Percentiles rank a stretch among this genome's conserved stretches.
Evolutionary conservation across 2,888 invertebrate genomes (phyloP).

Genomic region (Agrochola litura): DNA sequence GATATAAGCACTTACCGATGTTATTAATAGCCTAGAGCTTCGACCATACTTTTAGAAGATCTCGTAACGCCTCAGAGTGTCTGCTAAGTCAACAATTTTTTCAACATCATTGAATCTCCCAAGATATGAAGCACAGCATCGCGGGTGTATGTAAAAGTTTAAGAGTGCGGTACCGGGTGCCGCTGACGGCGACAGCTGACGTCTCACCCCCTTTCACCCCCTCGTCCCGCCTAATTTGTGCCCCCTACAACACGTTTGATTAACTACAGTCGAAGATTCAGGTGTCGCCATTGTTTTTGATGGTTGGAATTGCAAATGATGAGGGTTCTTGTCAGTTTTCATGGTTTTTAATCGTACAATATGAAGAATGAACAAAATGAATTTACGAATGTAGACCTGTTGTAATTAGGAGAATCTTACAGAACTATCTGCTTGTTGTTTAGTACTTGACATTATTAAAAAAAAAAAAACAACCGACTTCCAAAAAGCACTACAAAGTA

Average conservation of each 20-base stretch:
- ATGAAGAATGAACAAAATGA: not conserved
- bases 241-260: conserved; percentile 52
- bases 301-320: conserved; percentile 32
- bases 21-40: no score
- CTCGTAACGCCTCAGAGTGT: not conserved
- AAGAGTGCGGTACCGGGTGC: conserved; percentile 58
- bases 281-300: conserved; percentile 47
- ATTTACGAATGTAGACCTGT: not conserved
- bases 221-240: conserved; percentile 49
- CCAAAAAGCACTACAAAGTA: no score
- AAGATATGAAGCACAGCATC: conserved; percentile 45
- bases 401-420: no score
- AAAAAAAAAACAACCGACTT: no score
- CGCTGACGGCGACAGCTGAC: conserved; percentile 61
- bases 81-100: conserved; percentile 3
- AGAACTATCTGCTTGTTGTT: not conserved
- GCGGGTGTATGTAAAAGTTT: conserved; percentile 64
- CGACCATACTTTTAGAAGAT: no score
- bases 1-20: not conserved
- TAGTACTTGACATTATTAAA: no score
- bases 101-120: conserved; percentile 33
- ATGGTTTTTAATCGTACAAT: not conserved
- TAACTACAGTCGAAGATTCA: conserved; percentile 51
- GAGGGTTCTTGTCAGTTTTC: conserved; percentile 3
- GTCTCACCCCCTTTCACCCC: conserved; percentile 20